These are phyloP conservation scores for Chamaetylas fuelleborni DNA, from an alignment of 2,113 vertebrate species.

Conservation along the genomic window DNA sequence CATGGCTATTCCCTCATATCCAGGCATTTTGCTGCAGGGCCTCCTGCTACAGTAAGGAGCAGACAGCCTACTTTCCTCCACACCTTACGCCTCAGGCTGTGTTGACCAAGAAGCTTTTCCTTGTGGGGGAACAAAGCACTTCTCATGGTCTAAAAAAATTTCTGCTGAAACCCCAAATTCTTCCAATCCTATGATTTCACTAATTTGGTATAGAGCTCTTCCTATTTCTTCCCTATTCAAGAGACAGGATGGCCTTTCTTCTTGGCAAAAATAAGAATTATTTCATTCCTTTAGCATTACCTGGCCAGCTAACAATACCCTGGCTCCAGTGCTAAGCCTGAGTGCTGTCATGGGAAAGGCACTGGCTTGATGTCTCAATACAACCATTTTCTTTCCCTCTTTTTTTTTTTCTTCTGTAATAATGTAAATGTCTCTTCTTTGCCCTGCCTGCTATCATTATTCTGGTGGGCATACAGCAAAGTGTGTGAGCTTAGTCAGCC, in stretches of 20 bases:
- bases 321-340: neutral
- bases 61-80: neutral
- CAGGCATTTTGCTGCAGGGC: constrained; percentile 2
- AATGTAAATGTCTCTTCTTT: neutral
- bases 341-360: neutral
- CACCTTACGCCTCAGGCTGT: neutral
- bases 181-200: neutral
- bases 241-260: neutral
- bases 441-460: neutral
- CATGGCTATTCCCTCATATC: neutral
- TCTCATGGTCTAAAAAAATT: neutral
- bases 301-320: neutral
- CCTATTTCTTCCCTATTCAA: neutral
- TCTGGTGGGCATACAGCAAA: neutral
- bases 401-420: neutral
- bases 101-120: constrained; percentile 3
- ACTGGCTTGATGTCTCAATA: neutral
- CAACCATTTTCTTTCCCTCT: neutral
- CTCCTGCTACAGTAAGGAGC: neutral
- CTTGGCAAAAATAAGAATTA: neutral
- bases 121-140: neutral
- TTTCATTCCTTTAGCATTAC: neutral
- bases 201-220: neutral
- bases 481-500: neutral
- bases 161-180: neutral